Percentiles rank a stretch among this genome's conserved stretches.
Evolutionary conservation across 2,113 vertebrate species (phyloP).

Genomic region (Indicator maculatus): DNA sequence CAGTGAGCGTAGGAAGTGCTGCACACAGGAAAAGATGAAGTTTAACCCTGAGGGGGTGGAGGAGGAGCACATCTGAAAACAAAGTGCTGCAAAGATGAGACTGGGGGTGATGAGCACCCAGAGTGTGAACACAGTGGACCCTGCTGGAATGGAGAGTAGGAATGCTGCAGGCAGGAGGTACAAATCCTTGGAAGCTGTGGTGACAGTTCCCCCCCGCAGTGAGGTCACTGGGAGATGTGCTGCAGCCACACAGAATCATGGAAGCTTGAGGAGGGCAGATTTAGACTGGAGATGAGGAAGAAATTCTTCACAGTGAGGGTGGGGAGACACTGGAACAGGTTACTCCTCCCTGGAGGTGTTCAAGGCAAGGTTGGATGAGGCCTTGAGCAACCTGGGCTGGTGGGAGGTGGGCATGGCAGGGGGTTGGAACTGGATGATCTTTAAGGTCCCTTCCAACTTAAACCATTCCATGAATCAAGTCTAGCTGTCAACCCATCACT

Average conservation of each 20-base stretch:
- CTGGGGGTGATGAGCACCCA: neutral
- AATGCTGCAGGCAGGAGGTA: neutral
- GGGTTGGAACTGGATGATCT: too few species aligned
- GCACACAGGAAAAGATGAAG: fast-evolving
- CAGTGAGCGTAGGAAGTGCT: neutral
- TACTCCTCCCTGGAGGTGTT: too few species aligned
- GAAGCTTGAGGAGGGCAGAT: too few species aligned
- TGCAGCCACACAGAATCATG: neutral
- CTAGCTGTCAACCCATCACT: too few species aligned
- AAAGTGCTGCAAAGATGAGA: neutral
- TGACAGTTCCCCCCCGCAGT: neutral
- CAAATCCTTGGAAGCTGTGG: fast-evolving
- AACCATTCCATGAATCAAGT: too few species aligned
- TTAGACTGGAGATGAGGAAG: too few species aligned
- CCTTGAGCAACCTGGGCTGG: too few species aligned
- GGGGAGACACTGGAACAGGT: too few species aligned
- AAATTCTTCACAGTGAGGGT: too few species aligned
- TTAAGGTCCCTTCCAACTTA: too few species aligned
- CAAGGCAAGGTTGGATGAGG: too few species aligned
- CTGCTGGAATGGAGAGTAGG: neutral
- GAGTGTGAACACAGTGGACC: fast-evolving
- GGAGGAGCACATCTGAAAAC: neutral
- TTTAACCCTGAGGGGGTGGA: neutral
- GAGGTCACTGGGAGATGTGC: neutral
- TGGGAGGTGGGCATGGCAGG: too few species aligned